Conservation (phyloP, 2,113 vertebrate species). For the Podocnemis expansa region DNA sequence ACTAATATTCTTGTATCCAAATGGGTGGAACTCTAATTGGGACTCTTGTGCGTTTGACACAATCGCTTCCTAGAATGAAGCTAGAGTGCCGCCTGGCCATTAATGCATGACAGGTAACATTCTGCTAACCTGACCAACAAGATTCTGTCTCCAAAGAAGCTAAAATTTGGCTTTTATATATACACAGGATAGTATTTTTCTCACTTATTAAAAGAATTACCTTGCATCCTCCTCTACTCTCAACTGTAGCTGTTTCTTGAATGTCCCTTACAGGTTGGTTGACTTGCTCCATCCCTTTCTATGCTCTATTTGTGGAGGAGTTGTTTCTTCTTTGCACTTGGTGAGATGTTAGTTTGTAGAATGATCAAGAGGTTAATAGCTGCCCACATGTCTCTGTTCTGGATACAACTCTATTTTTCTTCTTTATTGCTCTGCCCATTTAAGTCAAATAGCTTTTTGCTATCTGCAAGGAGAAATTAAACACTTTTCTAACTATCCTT, state of each 20-base stretch:
- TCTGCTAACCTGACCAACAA: not conserved
- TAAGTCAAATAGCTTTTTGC: too few relatives aligned
- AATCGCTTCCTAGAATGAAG: fast-evolving
- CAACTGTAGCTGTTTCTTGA: fast-evolving
- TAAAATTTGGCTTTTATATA: not conserved
- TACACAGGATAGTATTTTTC: not conserved
- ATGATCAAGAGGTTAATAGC: not conserved
- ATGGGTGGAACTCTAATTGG: fast-evolving
- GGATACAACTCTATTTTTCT: fast-evolving
- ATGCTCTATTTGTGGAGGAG: not conserved
- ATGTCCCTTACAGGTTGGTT: not conserved
- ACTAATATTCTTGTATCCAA: fast-evolving
- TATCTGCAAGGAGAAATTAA: not conserved
- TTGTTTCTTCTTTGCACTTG: not conserved
- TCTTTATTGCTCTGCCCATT: not conserved
- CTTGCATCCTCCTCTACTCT: fast-evolving
- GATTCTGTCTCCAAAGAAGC: not conserved
- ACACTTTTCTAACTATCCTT: not conserved
- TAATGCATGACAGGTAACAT: fast-evolving
- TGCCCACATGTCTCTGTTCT: not conserved
- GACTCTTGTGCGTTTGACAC: not conserved
- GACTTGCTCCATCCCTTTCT: not conserved
- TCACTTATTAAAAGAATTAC: not conserved
- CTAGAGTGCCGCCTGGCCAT: not conserved
- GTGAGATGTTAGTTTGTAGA: not conserved